Evolutionary conservation across 2,113 vertebrate genomes (phyloP).

Genomic region (Urocynchramus pylzowi): DNA sequence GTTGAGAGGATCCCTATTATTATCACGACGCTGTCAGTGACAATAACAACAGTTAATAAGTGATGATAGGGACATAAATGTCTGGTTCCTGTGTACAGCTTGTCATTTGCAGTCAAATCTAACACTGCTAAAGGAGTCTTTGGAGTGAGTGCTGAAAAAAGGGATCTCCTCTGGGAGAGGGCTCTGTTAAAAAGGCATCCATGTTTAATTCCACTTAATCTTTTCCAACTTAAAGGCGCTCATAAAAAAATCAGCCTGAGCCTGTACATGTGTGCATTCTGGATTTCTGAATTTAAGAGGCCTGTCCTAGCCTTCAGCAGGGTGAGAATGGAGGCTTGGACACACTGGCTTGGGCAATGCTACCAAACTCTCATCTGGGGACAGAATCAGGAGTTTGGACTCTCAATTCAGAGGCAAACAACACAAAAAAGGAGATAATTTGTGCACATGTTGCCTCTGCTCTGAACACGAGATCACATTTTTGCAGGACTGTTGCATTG

Average conservation of each 20-base stretch:
- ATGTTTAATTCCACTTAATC: constrained; percentile 29
- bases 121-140: neutral
- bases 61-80: constrained; percentile 19
- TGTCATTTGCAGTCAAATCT: constrained; percentile 53
- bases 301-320: neutral
- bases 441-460: neutral
- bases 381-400: neutral
- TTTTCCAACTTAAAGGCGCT: neutral
- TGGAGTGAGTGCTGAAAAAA: neutral
- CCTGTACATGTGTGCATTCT: fast-evolving
- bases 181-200: neutral
- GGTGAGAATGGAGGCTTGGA: neutral
- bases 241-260: neutral
- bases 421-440: neutral
- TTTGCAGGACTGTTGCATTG: neutral
- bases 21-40: constrained; percentile 15
- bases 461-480: neutral
- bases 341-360: fast-evolving
- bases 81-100: constrained; percentile 21
- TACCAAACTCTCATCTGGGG: neutral
- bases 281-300: neutral
- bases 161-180: neutral
- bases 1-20: constrained; percentile 53
- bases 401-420: neutral
- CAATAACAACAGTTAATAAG: constrained; percentile 63